Conservation (phyloP, 2,113 vertebrate genomes). For the Puntigrus tetrazona region DNA sequence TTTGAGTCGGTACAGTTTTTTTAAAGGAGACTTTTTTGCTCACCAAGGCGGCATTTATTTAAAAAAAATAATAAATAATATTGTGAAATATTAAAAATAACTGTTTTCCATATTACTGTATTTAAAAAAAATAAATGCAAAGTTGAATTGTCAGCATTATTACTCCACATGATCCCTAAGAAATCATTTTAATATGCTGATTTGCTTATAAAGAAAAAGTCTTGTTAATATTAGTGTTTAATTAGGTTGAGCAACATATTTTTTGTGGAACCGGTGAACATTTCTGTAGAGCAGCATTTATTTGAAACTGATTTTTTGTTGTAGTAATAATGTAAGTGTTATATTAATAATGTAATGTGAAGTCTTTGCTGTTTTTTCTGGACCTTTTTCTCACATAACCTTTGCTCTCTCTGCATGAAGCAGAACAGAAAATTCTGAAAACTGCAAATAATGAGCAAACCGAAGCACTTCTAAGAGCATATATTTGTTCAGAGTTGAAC, state of each 20-base stretch:
- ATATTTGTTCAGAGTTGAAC: conserved; percentile 28
- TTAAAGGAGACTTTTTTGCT: neutral
- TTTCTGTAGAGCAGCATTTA: neutral
- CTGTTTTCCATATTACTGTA: neutral
- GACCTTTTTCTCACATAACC: neutral
- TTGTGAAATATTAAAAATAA: neutral
- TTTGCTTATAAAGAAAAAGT: neutral
- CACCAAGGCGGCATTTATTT: neutral
- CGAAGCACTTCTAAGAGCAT: neutral
- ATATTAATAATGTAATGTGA: neutral
- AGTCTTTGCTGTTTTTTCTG: too few relatives aligned
- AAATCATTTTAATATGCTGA: neutral
- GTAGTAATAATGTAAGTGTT: too few relatives aligned
- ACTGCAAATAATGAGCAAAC: neutral
- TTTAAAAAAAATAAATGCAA: neutral
- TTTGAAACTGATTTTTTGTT: neutral
- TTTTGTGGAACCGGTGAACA: neutral
- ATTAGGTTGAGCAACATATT: neutral
- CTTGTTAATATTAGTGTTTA: neutral
- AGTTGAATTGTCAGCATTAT: neutral
- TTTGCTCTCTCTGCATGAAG: neutral
- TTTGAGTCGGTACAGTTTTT: neutral
- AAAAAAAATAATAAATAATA: neutral
- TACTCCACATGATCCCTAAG: neutral
- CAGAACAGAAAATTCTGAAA: neutral